These are phyloP conservation scores for Pseudomyrmex sp. DNA, from an alignment of 1,140 invertebrate species.

Conservation along the genomic window DNA sequence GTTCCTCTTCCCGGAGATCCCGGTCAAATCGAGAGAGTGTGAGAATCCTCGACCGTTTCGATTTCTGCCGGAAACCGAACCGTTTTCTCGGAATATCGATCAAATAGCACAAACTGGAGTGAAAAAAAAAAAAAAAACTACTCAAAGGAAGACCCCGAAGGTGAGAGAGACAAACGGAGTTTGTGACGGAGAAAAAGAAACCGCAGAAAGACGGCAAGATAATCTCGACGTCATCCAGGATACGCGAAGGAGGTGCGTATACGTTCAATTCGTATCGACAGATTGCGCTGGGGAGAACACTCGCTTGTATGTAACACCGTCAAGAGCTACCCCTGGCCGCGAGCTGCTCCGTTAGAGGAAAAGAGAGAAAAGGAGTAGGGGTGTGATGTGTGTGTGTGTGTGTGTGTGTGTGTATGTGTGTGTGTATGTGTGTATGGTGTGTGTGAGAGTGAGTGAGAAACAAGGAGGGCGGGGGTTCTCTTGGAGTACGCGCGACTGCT, in stretches of 20 bases:
- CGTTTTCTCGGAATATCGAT: conserved; percentile 78
- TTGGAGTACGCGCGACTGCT: conserved; percentile 36
- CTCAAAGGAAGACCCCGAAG: conserved; percentile 65
- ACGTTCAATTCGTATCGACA: conserved; percentile 43
- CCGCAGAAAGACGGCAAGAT: not conserved
- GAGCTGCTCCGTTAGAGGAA: not conserved
- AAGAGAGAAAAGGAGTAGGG: conserved; percentile 24
- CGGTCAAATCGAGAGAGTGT: conserved; percentile 33
- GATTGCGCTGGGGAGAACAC: conserved; percentile 27
- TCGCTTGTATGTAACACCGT: conserved; percentile 33
- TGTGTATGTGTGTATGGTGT: no score
- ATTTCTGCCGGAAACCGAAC: conserved; percentile 41
- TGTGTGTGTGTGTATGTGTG: no score
- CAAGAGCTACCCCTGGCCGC: conserved; percentile 51
- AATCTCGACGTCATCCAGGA: conserved; percentile 25
- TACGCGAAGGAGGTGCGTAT: conserved; percentile 47
- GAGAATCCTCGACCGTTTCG: conserved; percentile 70
- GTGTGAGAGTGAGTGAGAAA: not conserved
- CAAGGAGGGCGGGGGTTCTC: conserved; percentile 23
- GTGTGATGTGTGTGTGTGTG: no score
- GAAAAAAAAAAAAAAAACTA: conserved; percentile 61
- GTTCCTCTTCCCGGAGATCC: conserved; percentile 32
- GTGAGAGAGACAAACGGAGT: not conserved
- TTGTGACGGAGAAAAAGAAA: conserved; percentile 25
- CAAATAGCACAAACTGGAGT: conserved; percentile 71